These are phyloP conservation scores for Calyptommatus sinebrachiatus DNA, from an alignment of 2,113 vertebrate species.

Conservation along the genomic window DNA sequence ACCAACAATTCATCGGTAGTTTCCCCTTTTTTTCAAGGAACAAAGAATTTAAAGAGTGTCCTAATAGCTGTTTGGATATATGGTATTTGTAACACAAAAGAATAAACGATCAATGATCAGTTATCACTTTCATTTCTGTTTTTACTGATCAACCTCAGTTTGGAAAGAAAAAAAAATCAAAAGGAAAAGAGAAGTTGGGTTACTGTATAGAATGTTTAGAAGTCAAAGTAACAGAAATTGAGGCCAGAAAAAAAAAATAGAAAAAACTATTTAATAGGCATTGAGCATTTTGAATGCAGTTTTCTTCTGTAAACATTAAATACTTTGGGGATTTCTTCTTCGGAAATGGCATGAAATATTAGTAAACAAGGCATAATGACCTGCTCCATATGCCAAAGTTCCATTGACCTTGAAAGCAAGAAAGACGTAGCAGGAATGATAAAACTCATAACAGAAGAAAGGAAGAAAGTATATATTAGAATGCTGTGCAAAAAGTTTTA, in stretches of 20 bases:
- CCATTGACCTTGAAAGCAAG: not conserved
- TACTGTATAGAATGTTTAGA: slow-evolving; percentile 64
- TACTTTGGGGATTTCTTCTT: slow-evolving; percentile 32
- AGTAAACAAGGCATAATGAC: slow-evolving; percentile 17
- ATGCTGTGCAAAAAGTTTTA: not conserved
- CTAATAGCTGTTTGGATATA: no score
- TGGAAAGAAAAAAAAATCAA: slow-evolving; percentile 52
- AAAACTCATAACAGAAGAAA: slow-evolving; percentile 24
- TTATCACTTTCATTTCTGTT: no score
- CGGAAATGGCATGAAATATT: slow-evolving; percentile 26
- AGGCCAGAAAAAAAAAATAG: slow-evolving; percentile 66
- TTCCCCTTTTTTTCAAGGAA: no score
- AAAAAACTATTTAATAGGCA: slow-evolving; percentile 65
- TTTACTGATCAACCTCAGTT: slow-evolving; percentile 46
- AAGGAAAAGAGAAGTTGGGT: slow-evolving; percentile 52
- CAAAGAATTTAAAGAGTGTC: no score
- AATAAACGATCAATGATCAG: no score
- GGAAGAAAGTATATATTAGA: not conserved
- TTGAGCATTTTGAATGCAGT: slow-evolving; percentile 54
- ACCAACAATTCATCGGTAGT: no score
- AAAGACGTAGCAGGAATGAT: not conserved
- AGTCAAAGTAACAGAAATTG: slow-evolving; percentile 72
- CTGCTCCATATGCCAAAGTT: slow-evolving; percentile 3
- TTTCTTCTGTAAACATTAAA: slow-evolving; percentile 43
- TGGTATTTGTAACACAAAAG: no score